Conservation (phyloP, 2,888 invertebrate genomes). For the Nomada fabriciana region DNA sequence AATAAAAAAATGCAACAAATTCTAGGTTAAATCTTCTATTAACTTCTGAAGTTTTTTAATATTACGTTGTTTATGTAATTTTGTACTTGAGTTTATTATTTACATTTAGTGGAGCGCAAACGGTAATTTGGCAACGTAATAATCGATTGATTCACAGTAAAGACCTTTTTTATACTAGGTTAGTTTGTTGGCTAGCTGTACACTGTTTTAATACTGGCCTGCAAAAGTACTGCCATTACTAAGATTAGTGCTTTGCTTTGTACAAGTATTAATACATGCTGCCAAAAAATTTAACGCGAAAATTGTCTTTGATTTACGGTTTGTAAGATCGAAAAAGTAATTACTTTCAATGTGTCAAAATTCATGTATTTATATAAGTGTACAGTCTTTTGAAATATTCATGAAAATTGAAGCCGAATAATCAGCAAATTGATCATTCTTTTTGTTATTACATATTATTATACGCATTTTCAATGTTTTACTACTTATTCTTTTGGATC, state of each 20-base stretch:
- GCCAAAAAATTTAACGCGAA: neutral
- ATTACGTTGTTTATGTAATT: neutral
- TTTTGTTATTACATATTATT: neutral
- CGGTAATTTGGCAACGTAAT: neutral
- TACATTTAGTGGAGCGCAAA: neutral
- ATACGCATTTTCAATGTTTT: neutral
- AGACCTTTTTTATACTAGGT: slow-evolving; percentile 15
- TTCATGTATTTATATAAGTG: neutral
- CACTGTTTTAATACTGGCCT: neutral
- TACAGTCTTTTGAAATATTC: neutral
- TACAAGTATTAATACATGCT: neutral
- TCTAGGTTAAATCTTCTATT: slow-evolving; percentile 38
- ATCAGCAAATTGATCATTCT: neutral
- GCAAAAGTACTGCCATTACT: slow-evolving; percentile 4
- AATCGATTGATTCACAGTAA: neutral
- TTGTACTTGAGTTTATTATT: neutral
- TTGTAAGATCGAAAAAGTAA: neutral
- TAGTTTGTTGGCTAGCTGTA: slow-evolving; percentile 26
- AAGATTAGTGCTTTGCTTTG: neutral
- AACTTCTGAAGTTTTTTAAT: neutral
- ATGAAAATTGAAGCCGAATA: neutral
- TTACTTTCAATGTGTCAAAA: neutral
- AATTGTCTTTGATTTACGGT: neutral
- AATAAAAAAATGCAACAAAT: neutral
- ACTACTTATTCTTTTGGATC: too few species aligned